Conservation (phyloP, 2,113 vertebrate species). For the Dasyprocta punctata region DNA sequence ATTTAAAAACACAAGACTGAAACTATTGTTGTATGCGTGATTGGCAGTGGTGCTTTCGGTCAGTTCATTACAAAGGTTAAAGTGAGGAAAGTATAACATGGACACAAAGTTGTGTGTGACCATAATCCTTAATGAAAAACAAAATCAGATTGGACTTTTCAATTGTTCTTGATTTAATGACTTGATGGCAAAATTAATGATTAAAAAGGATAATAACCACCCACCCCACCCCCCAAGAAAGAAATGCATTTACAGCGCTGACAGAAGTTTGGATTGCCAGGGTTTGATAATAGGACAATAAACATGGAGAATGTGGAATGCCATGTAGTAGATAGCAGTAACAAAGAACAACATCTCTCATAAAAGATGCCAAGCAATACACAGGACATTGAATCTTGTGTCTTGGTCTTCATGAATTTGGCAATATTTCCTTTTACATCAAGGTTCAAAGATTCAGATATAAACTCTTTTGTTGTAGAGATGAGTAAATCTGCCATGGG, state of each 20-base stretch:
- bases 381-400: too few relatives aligned
- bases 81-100: neutral
- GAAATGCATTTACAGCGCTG: neutral
- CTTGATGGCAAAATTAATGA: neutral
- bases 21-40: neutral
- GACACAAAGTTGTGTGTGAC: conserved; percentile 15
- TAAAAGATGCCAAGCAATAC: neutral
- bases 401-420: neutral
- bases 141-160: conserved; percentile 15
- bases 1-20: neutral
- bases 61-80: neutral
- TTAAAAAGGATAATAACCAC: neutral
- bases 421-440: neutral
- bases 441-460: neutral
- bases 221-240: too few relatives aligned
- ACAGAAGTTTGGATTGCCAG: neutral
- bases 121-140: conserved; percentile 61
- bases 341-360: neutral
- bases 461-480: neutral
- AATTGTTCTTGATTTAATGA: conserved; percentile 52
- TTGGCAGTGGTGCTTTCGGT: conserved; percentile 52
- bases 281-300: neutral
- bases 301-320: neutral
- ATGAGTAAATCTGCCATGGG: neutral
- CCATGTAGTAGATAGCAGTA: neutral